Evolutionary conservation across 2,797 vertebrate species (phyloP), one percentile per base, ranked within the genome.

Genomic region (Spinibarbus caldwelli): DNA sequence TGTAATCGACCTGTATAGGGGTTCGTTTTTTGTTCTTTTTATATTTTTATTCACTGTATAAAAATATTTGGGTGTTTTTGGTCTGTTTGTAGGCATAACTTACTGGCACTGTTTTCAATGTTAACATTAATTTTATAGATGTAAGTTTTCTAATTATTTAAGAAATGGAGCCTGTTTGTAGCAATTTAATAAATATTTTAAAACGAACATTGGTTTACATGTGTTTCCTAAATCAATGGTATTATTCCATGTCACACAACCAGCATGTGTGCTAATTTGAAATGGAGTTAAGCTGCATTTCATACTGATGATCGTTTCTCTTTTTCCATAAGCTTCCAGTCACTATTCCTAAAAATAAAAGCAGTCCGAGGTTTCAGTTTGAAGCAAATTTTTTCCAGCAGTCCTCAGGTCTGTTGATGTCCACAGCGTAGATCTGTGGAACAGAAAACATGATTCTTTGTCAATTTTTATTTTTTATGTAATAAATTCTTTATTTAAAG

Each of bases 301-400:
- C 82, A 15, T 85, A 49, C 8, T 87, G 78, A n/a, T 59, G 57
- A n/a, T 94, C 90, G 73, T 83, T 90, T 90, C 95, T 94, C 82
- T 59, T 83, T 92, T 98, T 99, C 94, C 95, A 96, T 41, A 99
- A 91, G 90, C 97, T 99, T 12, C 98, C 97, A 23, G 94, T 87
- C 49, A 98, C 90, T 87, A 99, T 97, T 54, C 98, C 98, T 81
- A 94, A 77, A 85, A 99, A 96, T 67, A 99, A 86, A 54, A 99
- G 88, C 68, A 98, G 89, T 86, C 98, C 98, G 23, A 98, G 70
- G 82, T 96, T 97, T 90, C 96, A 96, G 92, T 98, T 99, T 3
- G 97, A 98, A 68, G 92, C 91, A 89, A 99, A 99, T 86, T 97
- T 98, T 89, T 96, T 95, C 98, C 98, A 99, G 89, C 98, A 99